Evolutionary conservation across 2,888 invertebrate genomes (phyloP), one percentile per base, ranked within the genome.

Genomic region (Scaptomyza caliginosa): DNA sequence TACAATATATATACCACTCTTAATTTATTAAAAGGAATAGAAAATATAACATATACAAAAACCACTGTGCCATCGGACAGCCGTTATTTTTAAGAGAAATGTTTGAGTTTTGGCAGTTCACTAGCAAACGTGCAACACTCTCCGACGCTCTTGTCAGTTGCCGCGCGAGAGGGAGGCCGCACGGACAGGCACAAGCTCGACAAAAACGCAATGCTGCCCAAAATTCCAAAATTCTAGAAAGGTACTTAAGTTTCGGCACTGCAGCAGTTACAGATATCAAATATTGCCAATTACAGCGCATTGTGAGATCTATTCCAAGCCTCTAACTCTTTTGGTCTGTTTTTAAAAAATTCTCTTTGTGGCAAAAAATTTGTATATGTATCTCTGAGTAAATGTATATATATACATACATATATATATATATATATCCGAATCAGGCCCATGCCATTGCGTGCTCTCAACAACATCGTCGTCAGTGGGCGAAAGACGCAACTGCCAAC

Each of bases 401-500:
- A 80, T 77, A 60, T 82, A 67, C 64, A 81, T 74, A n/a, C n/a
- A n/a, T n/a, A 60, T 65, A 66, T 66, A 21, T 19, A 60, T 86
- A 80, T 77, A 60, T 82, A 67, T 66, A 81, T 74, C 70, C 62
- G 60, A 70, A 74, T 60, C 39, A 45, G 49, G 50, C 64, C 52
- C 60, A 75, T 74, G 65, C 59, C 60, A 58, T 58, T 65, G 71
- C 80, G 52, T 76, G 65, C 78, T 79, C 78, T 86, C 84, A 40
- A 62, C 63, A 64, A 48, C 83, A 65, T 74, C 42, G 63, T 58
- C 55, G 81, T 54, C 81, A 69, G 85, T 78, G 80, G 80, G 78
- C 78, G 85, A 84, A 77, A 84, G 78, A 81, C 84, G 84, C 78
- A 86, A 79, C 81, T 66, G 73, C 71, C 69, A 62, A 74, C 40